phyloP scores from a whole-genome alignment of 2,888 invertebrate genomes.

The Cerastis rubricosa region DNA sequence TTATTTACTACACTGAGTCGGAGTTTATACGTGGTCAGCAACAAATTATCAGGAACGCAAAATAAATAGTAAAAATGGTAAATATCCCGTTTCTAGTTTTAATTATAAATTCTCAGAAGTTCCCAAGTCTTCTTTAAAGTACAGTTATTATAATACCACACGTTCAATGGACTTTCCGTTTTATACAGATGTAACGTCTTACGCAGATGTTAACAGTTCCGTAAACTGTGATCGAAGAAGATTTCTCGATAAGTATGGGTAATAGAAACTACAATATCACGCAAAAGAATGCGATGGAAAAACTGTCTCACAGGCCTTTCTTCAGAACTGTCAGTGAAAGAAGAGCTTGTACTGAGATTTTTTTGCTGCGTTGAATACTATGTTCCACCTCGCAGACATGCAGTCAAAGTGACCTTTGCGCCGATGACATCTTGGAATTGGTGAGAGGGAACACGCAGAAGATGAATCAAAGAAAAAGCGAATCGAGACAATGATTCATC shows the following conservation, averaged over 20 bases:
- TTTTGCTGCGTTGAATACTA: background rate
- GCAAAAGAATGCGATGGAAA: conserved; percentile 24
- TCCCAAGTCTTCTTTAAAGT: background rate
- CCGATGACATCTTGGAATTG: too few species aligned
- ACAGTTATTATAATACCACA: background rate
- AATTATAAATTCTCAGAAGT: background rate
- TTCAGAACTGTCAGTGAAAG: background rate
- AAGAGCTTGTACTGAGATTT: background rate
- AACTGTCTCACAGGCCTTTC: conserved; percentile 36
- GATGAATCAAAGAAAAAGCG: too few species aligned
- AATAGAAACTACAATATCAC: conserved; percentile 30
- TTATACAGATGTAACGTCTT: background rate
- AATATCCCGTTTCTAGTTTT: too few species aligned
- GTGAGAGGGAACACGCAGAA: too few species aligned
- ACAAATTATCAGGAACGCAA: too few species aligned
- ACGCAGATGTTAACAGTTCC: conserved; percentile 23
- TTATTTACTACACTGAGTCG: too few species aligned
- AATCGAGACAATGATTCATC: too few species aligned
- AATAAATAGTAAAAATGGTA: too few species aligned
- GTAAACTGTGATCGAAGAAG: conserved; percentile 19
- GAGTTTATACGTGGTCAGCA: too few species aligned
- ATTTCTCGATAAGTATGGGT: conserved; percentile 44
- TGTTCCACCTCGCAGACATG: too few species aligned
- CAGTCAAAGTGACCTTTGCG: too few species aligned
- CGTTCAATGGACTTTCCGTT: background rate